Evolutionary conservation across 2,113 vertebrate species (phyloP).

Genomic region (Hippotragus niger): DNA sequence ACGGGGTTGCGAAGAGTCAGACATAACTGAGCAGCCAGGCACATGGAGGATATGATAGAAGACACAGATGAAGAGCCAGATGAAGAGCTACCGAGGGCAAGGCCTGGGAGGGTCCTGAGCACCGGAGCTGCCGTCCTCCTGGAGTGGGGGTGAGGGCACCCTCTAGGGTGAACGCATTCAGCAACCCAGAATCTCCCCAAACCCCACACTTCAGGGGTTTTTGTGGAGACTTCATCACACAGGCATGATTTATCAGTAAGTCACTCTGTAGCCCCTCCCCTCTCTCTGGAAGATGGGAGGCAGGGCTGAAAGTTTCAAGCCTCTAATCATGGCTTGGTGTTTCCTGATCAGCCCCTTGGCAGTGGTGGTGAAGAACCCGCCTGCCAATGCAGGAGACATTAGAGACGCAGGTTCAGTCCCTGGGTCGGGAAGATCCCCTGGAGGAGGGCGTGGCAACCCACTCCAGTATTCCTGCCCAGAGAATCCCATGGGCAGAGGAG

Average conservation of each 20-base stretch:
- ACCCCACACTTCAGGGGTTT: background rate
- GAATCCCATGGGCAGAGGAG: background rate
- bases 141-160: rapidly evolving
- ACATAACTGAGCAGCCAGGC: background rate
- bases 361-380: background rate
- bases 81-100: background rate
- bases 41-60: background rate
- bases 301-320: background rate
- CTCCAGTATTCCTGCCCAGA: background rate
- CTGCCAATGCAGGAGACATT: background rate
- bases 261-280: background rate
- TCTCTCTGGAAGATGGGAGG: background rate
- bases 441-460: background rate
- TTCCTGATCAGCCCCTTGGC: background rate
- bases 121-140: background rate
- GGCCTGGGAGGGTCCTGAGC: background rate
- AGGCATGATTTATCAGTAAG: too few relatives aligned
- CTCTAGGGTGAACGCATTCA: rapidly evolving
- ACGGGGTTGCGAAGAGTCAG: background rate
- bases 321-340: rapidly evolving
- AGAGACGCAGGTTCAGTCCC: background rate
- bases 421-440: background rate
- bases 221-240: background rate
- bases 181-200: too few relatives aligned
- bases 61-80: background rate